Evolutionary conservation across 2,888 invertebrate genomes (phyloP).

Genomic region (Pediacus dermestoides): DNA sequence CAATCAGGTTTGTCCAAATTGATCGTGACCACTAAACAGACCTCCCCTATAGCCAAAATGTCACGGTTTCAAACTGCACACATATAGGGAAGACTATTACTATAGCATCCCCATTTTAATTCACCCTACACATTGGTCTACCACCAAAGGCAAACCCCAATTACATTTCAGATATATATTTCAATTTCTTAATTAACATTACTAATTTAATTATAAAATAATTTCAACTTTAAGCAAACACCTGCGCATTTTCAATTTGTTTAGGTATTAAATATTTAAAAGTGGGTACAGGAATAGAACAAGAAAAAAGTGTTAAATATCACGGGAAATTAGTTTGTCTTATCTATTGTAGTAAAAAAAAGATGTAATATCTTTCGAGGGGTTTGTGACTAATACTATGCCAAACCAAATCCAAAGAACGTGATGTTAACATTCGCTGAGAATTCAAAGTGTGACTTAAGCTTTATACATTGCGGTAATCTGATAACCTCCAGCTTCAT

Average conservation of each 20-base stretch:
- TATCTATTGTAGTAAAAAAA: too few species aligned
- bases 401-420: too few species aligned
- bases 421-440: not conserved
- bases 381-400: too few species aligned
- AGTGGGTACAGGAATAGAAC: too few species aligned
- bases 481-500: slow-evolving; percentile 1
- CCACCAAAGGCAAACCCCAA: slow-evolving; percentile 10
- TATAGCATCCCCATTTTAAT: slow-evolving; percentile 9
- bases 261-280: too few species aligned
- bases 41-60: slow-evolving; percentile 11
- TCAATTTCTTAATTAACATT: slow-evolving; percentile 9
- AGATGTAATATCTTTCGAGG: too few species aligned
- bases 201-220: slow-evolving; percentile 8
- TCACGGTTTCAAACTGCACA: slow-evolving; percentile 12
- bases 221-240: slow-evolving; percentile 3
- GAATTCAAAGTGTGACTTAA: slow-evolving; percentile 2
- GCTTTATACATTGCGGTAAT: not conserved
- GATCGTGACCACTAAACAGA: slow-evolving; percentile 10
- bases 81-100: slow-evolving; percentile 10
- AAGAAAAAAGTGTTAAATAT: too few species aligned
- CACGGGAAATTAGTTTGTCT: too few species aligned
- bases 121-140: slow-evolving; percentile 10
- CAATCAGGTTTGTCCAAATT: slow-evolving; percentile 11
- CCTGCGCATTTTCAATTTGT: slow-evolving; percentile 3
- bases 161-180: slow-evolving; percentile 6